Conservation (phyloP, 1,140 invertebrate genomes). For the Leptinotarsa defecta region DNA sequence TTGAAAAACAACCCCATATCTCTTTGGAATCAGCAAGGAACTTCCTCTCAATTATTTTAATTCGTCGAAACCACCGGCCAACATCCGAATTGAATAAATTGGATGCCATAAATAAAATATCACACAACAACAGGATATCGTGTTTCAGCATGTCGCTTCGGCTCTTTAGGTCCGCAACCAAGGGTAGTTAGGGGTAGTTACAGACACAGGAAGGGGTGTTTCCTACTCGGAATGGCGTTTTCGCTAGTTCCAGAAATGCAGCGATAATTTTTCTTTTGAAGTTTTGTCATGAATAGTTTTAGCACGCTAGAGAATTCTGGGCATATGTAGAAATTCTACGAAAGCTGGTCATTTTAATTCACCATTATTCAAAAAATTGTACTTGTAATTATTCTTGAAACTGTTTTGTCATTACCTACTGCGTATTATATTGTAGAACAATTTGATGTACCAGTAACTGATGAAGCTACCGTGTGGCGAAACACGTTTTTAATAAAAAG, state of each 20-base stretch:
- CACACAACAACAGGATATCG: constrained; percentile 18
- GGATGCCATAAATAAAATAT: constrained; percentile 3
- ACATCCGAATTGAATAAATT: constrained; percentile 8
- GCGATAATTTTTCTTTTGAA: constrained; percentile 10
- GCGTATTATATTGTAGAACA: no score
- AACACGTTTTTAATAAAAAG: no score
- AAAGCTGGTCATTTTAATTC: no score
- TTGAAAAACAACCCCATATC: neutral
- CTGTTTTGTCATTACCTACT: no score
- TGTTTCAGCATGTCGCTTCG: neutral
- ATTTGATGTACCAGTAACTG: no score
- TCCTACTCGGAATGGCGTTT: constrained; percentile 30
- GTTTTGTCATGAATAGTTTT: neutral
- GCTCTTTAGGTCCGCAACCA: neutral
- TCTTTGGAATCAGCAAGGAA: neutral
- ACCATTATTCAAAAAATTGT: no score
- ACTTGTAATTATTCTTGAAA: no score
- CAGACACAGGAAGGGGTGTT: constrained; percentile 33
- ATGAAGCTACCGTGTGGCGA: no score
- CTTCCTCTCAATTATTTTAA: neutral
- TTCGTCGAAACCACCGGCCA: neutral
- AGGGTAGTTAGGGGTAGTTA: constrained; percentile 25
- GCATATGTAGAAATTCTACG: no score
- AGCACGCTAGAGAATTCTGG: no score
- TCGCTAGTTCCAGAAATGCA: constrained; percentile 11